Percentiles rank a stretch among this genome's conserved stretches.
These are phyloP conservation scores for Baryphthengus martii DNA, from an alignment of 2,113 vertebrate genomes.

Conservation along the genomic window DNA sequence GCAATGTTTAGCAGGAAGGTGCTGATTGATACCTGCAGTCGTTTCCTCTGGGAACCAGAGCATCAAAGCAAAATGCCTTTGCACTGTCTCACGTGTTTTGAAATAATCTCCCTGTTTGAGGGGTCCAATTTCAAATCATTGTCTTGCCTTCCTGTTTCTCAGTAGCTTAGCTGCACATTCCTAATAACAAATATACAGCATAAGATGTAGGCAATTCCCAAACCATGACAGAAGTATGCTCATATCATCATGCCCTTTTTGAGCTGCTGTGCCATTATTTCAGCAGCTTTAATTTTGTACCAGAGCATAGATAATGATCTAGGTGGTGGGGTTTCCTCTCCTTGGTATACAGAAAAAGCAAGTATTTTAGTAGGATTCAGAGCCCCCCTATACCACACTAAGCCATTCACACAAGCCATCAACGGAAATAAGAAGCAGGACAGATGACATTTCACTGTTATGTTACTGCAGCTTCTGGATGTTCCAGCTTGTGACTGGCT, in stretches of 20 bases:
- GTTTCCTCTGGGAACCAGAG: neutral
- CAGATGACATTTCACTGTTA: neutral
- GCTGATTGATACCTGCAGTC: neutral
- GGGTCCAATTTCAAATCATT: neutral
- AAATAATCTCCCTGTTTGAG: neutral
- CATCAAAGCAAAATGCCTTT: conserved; percentile 31
- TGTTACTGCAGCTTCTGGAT: neutral
- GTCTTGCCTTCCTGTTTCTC: conserved; percentile 14
- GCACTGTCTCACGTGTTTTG: neutral
- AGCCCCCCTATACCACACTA: neutral
- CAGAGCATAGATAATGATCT: neutral
- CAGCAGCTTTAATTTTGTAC: neutral
- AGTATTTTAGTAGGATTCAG: neutral
- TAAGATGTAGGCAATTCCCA: neutral
- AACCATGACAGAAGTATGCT: neutral
- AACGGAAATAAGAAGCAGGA: neutral
- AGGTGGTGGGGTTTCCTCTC: neutral
- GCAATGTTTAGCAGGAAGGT: conserved; percentile 14
- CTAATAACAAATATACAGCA: neutral
- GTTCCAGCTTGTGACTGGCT: neutral
- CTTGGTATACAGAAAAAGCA: neutral
- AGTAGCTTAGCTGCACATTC: neutral
- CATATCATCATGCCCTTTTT: neutral
- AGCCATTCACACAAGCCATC: neutral
- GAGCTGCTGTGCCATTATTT: neutral